Evolutionary conservation across 2,888 invertebrate genomes (phyloP).

Genomic region (Calameuta pallipes): DNA sequence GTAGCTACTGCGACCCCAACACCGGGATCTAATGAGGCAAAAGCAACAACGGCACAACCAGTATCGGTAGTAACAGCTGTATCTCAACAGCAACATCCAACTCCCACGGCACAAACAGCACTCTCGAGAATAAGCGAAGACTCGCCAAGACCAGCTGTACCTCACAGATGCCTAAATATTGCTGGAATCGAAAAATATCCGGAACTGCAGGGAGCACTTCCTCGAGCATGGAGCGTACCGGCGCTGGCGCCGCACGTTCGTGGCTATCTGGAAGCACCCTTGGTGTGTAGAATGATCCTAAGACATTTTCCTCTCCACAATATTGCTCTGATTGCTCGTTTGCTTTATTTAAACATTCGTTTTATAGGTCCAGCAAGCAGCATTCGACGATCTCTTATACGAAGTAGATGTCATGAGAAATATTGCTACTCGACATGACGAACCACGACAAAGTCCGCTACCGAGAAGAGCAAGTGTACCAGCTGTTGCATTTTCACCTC

Average conservation of each 20-base stretch:
- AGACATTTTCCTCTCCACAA: not conserved
- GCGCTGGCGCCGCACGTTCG: constrained; percentile 71
- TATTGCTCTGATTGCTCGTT: not conserved
- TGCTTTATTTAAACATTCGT: not conserved
- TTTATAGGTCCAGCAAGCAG: constrained; percentile 79
- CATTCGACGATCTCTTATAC: constrained; percentile 85
- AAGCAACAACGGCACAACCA: constrained; percentile 40
- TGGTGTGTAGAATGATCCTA: constrained; percentile 57
- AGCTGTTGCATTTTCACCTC: constrained; percentile 51
- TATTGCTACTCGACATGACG: constrained; percentile 73
- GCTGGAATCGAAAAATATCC: constrained; percentile 84
- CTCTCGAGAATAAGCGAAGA: constrained; percentile 69
- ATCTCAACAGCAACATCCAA: constrained; percentile 42
- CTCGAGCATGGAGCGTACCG: constrained; percentile 83
- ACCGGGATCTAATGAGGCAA: constrained; percentile 45
- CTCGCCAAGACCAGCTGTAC: constrained; percentile 58
- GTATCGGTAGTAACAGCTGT: constrained; percentile 35
- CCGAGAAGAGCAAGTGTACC: constrained; percentile 62
- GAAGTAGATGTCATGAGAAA: constrained; percentile 87
- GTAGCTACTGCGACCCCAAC: constrained; percentile 37
- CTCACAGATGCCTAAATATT: constrained; percentile 77
- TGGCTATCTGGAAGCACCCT: constrained; percentile 79
- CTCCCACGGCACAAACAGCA: constrained; percentile 44
- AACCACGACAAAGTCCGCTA: constrained; percentile 46
- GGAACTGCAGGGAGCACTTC: constrained; percentile 75